Base-by-base conservation (phyloP, 2,888 invertebrate genomes). In the Monopis laevigella region DNA sequence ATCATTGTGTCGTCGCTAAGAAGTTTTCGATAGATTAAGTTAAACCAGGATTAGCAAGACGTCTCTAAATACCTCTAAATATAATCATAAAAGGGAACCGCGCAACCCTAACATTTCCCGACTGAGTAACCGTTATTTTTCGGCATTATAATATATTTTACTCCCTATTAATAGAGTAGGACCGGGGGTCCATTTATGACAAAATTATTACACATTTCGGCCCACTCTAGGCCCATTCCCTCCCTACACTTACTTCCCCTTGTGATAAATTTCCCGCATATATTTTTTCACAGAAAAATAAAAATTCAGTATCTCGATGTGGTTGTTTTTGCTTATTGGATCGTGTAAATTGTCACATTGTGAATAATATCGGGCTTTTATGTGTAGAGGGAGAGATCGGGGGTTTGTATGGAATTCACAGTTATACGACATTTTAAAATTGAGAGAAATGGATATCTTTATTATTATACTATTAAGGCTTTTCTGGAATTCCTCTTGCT, bases 271-370 rank as follows among this genome's bases (percentile, higher is more conserved):
- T 32, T 17, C 32, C 32, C 7, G 10, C 16, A 32, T 32, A 17
- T 13, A 14, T 17, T 17, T 32, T 32, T 32, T 32, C 17, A 32
- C 32, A 14, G 32, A 17, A 17, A 32, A 32, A 67, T 74, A 72
- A 75, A 74, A 72, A 64, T 68, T 71, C 65, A 71, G 62, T 57
- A 56, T 56, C 67, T 59, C 62, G 51, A 59, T 51, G 65, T 61
- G 69, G 58, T 55, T 56, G 54, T 62, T 52, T 43, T 41, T 17
- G 32, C 32, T 32, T 32, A 32, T 32, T 32, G 32, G 32, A 32
- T 32, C 32, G 32, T 17, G 32, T 14, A 17, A 32, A 32, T 32
- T 32, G 32, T 32, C 32, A 32, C 32, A 32, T 32, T 32, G 14
- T 32, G 32, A 32, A 32, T 32, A 32, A 32, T 32, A 32, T 17